Evolutionary conservation across 1,140 invertebrate species (phyloP).

Genomic region (Euglossa dilemma): DNA sequence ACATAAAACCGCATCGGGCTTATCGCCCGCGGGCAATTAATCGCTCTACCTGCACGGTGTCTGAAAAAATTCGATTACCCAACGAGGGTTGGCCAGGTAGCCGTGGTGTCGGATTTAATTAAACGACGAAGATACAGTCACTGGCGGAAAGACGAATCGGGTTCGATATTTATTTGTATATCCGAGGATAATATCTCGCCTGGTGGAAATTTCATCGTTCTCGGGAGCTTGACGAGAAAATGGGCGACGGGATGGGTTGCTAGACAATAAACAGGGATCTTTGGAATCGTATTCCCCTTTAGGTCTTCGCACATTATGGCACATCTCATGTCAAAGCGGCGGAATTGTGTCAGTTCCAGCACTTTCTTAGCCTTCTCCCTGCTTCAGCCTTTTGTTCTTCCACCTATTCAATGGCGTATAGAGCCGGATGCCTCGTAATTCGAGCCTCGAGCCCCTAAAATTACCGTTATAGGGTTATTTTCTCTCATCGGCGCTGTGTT

Average conservation of each 20-base stretch:
- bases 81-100: too few relatives aligned
- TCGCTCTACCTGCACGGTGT: slow-evolving; percentile 43
- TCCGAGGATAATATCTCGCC: too few relatives aligned
- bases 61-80: slow-evolving; percentile 36
- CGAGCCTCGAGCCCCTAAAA: slow-evolving; percentile 41
- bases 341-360: slow-evolving; percentile 63
- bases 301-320: slow-evolving; percentile 61
- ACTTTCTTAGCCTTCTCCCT: slow-evolving; percentile 59
- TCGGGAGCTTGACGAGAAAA: background rate
- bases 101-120: slow-evolving; percentile 2
- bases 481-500: slow-evolving; percentile 22
- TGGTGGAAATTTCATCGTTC: background rate
- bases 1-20: too few relatives aligned
- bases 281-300: slow-evolving; percentile 66
- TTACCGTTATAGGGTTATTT: slow-evolving; percentile 26
- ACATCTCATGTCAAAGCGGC: slow-evolving; percentile 61
- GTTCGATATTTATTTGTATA: background rate
- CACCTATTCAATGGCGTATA: slow-evolving; percentile 28
- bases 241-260: slow-evolving; percentile 14
- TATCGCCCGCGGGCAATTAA: slow-evolving; percentile 41
- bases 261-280: slow-evolving; percentile 61
- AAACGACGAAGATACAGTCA: background rate
- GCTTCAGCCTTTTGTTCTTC: slow-evolving; percentile 48
- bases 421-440: slow-evolving; percentile 39
- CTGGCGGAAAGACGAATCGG: background rate